Evolutionary conservation across 2,888 invertebrate genomes (phyloP), one percentile per base, ranked within the genome.

Genomic region (Callosobruchus maculatus): DNA sequence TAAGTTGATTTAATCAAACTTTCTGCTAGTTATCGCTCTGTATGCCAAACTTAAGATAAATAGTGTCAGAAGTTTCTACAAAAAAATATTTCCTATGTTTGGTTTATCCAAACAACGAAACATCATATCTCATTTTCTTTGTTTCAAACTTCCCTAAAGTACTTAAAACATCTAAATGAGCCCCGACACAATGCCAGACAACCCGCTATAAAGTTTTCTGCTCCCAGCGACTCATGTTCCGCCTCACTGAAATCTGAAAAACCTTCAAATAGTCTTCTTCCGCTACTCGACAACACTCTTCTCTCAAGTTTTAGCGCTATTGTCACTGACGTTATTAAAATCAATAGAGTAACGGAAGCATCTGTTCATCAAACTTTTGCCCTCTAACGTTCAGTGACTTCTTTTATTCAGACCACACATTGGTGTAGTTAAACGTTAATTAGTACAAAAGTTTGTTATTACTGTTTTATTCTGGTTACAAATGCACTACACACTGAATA

Each of bases 291-390:
- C 49, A 49, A 49, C 49, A 18, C 13, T 49, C 49, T 3, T 49
- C 49, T 49, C 49, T 49, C 49, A 49, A 26, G 5, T 49, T 49
- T 49, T 18, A 18, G 49, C 49, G 49, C 13, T 18, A 49, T 49
- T 13, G 13, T 49, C 49, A 18, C 49, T 49, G 49, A 49, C 3
- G 49, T 49, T 49, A 3, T 49, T 13, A 13, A 7, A 49, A 49
- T 49, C 49, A 18, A 49, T 49, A 18, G 49, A 7, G 13, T 7
- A 49, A 18, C 13, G 9, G 49, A 26, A 49, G 75, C 75, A 77
- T 78, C 77, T 76, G 78, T 77, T 76, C 76, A 75, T 74, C 73
- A 77, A 77, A 77, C 73, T 72, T 77, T 26, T 72, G 49, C 13
- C 49, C 13, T 5, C 49, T 49, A 13, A 49, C 49, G 18, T 49